Evolutionary conservation across 2,113 vertebrate species (phyloP), one percentile per base, ranked within the genome.

Genomic region (Xenopus laevis): DNA sequence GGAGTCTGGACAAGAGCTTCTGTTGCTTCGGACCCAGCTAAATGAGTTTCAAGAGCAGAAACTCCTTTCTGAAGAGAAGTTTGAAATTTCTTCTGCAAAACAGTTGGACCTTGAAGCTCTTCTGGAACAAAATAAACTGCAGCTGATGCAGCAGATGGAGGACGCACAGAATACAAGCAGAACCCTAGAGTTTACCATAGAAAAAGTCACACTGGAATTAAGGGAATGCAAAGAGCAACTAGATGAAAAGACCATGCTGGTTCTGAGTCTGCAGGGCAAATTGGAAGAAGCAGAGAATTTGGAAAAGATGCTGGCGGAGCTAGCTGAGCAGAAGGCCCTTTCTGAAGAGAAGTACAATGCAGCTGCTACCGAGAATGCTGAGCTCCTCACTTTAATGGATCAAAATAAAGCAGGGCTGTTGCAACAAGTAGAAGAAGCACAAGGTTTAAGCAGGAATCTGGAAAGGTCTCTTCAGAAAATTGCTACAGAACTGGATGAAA

Each of bases 11-110:
- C 81, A 52, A 78, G 61, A 74, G 3, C 13, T 87, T 5, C 46
- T 80, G 4, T 78, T 79, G 6, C 84, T 95, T 74, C 89, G 87
- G 18, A 79, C 68, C 0, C 87, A 92, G 46, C 71, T 96, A 11
- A 82, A 74, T 78, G 74, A 83, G 33, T 10, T 81, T 12, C 81
- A n/a, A 0, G 71, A 87, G 50, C 80, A 88, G 66, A 78, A 87
- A 30, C 65, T 78, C 5, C 18, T 76, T 45, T 81, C 86, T 46
- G 63, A 77, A 40, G 72, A 82, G 58, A 86, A 88, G 18, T 84
- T 86, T 61, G 73, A 82, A 74, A 73, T 62, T 27, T 70, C 44
- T 21, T 81, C 77, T 74, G 64, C 45, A 17, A 86, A 82, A 74
- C 80, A 85, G 20, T 59, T 78, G 15, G 52, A 30, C 78, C 84